phyloP scores from a whole-genome alignment of 1,140 invertebrate genomes.

The Protaetia brevitarsis region DNA sequence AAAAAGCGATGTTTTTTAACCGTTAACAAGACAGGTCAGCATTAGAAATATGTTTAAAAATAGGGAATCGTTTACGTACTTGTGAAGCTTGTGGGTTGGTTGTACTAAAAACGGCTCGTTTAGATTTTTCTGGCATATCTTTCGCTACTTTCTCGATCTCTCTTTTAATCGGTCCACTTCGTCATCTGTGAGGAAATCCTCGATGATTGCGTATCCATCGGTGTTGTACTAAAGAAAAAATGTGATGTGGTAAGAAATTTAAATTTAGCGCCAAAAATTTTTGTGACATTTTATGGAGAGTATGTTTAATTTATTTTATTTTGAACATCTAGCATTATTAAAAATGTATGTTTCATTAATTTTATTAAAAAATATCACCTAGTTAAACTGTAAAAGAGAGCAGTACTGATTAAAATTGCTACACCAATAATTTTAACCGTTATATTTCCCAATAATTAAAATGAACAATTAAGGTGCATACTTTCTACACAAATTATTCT shows the following conservation, averaged over 20 bases:
- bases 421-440: too few species aligned
- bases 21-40: too few species aligned
- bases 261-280: neutral
- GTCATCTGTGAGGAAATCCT: slow-evolving; percentile 72
- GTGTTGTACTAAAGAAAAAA: slow-evolving; percentile 62
- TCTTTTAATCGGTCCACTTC: slow-evolving; percentile 72
- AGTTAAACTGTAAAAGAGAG: too few species aligned
- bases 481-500: too few species aligned
- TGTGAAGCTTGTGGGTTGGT: slow-evolving; percentile 54
- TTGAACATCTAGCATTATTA: too few species aligned
- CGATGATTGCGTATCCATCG: slow-evolving; percentile 81
- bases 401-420: too few species aligned
- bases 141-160: slow-evolving; percentile 71
- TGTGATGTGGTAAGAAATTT: slow-evolving; percentile 16
- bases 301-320: neutral
- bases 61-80: slow-evolving; percentile 27
- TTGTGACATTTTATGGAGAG: neutral
- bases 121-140: slow-evolving; percentile 65
- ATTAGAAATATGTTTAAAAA: too few species aligned
- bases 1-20: neutral
- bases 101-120: slow-evolving; percentile 70
- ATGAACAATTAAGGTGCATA: too few species aligned
- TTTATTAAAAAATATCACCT: too few species aligned
- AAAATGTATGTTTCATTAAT: too few species aligned
- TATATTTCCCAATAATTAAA: too few species aligned